These are phyloP conservation scores for Nettapus auritus DNA, from an alignment of 2,113 vertebrate species.

Conservation along the genomic window DNA sequence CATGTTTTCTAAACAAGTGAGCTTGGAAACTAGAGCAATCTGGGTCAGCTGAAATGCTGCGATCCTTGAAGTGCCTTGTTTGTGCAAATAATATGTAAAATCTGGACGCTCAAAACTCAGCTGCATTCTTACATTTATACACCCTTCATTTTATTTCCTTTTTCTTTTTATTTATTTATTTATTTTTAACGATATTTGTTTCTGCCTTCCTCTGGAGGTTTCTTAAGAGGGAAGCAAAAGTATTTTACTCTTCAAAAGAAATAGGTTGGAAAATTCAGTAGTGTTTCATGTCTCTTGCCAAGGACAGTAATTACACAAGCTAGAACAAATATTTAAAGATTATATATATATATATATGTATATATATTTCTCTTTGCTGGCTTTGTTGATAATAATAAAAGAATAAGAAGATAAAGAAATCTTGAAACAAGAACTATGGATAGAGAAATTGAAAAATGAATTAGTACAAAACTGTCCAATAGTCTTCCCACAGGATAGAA, in stretches of 20 bases:
- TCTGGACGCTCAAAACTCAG: not conserved
- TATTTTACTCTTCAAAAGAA: conserved; percentile 43
- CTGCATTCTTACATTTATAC: not conserved
- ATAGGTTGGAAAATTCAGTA: conserved; percentile 34
- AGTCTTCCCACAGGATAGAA: not conserved
- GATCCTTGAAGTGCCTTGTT: not conserved
- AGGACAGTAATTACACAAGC: conserved; percentile 28
- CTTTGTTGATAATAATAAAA: conserved; percentile 16
- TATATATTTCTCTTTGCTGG: not conserved
- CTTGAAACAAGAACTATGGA: conserved; percentile 19
- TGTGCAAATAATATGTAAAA: not conserved
- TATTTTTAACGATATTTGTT: not conserved
- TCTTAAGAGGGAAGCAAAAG: not conserved
- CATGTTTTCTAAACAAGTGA: not conserved
- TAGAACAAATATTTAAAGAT: conserved; percentile 50
- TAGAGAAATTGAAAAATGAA: not conserved
- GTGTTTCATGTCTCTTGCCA: not conserved
- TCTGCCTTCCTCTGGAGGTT: not conserved
- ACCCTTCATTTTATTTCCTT: not conserved
- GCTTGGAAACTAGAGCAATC: not conserved
- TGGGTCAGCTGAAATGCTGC: not conserved
- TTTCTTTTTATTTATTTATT: not conserved
- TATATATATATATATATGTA: not conserved
- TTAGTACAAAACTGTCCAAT: not conserved
- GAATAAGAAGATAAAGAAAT: not conserved